Conservation (phyloP, 2,888 invertebrate species). For the Bibio marci region DNA sequence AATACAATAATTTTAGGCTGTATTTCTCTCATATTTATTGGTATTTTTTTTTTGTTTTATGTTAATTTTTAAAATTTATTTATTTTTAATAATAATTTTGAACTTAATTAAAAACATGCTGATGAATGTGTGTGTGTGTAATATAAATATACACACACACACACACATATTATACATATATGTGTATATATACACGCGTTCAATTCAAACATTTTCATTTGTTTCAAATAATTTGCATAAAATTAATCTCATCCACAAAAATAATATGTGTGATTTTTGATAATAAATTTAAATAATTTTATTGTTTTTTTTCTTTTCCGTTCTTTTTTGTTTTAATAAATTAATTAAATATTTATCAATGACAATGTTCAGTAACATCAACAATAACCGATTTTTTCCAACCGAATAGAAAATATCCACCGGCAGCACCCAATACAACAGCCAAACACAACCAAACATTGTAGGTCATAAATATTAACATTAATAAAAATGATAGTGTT, state of each 20-base stretch:
- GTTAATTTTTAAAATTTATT: not conserved
- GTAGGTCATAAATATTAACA: constrained; percentile 96
- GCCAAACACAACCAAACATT: constrained; percentile 86
- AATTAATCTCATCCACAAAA: not conserved
- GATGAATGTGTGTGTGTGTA: no score
- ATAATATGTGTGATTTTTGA: not conserved
- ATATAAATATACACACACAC: no score
- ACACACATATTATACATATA: no score
- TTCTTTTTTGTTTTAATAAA: no score
- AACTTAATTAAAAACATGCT: no score
- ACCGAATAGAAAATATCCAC: constrained; percentile 88
- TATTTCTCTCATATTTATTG: no score
- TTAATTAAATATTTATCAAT: constrained; percentile 46
- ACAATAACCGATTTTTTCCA: constrained; percentile 90
- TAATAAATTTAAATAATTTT: not conserved
- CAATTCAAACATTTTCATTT: not conserved
- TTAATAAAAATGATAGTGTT: constrained; percentile 78
- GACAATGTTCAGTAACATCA: constrained; percentile 91
- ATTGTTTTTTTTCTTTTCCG: not conserved
- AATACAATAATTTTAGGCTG: no score
- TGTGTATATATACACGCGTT: no score
- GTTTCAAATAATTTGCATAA: not conserved
- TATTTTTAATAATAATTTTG: not conserved
- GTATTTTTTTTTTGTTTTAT: not conserved
- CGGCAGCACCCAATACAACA: constrained; percentile 72